Conservation (phyloP, 2,797 vertebrate genomes). For the Fratercula arctica region DNA sequence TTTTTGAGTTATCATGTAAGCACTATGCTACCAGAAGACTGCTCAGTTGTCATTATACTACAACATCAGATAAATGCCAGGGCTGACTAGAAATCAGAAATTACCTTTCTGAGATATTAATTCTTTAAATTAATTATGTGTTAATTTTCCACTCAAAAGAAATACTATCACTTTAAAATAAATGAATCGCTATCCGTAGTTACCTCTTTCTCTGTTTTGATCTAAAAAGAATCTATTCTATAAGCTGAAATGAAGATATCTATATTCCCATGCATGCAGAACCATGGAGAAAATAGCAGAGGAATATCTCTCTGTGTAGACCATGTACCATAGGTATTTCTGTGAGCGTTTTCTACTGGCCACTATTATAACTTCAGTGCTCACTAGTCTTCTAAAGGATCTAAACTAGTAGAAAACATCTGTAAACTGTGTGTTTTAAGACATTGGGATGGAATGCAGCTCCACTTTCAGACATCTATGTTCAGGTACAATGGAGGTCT, state of each 20-base stretch:
- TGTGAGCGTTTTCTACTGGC: neutral
- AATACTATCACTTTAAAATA: neutral
- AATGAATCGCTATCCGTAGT: neutral
- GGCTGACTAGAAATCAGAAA: neutral
- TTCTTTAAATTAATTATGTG: neutral
- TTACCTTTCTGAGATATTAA: neutral
- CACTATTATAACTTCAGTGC: neutral
- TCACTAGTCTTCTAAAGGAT: neutral
- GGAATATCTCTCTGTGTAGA: neutral
- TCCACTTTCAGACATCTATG: neutral
- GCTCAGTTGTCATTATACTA: neutral
- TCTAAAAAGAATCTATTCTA: neutral
- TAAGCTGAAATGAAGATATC: neutral
- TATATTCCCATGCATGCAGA: neutral
- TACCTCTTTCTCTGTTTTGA: neutral
- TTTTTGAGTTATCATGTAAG: neutral
- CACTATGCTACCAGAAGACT: neutral
- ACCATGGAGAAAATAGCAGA: neutral
- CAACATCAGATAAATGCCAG: neutral
- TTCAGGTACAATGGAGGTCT: neutral
- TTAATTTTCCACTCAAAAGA: neutral
- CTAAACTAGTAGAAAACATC: neutral
- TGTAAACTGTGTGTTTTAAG: neutral
- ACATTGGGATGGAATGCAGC: neutral
- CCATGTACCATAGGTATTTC: neutral